Evolutionary conservation across 2,113 vertebrate genomes (phyloP).

Genomic region (Forbesichthys papilliferus): DNA sequence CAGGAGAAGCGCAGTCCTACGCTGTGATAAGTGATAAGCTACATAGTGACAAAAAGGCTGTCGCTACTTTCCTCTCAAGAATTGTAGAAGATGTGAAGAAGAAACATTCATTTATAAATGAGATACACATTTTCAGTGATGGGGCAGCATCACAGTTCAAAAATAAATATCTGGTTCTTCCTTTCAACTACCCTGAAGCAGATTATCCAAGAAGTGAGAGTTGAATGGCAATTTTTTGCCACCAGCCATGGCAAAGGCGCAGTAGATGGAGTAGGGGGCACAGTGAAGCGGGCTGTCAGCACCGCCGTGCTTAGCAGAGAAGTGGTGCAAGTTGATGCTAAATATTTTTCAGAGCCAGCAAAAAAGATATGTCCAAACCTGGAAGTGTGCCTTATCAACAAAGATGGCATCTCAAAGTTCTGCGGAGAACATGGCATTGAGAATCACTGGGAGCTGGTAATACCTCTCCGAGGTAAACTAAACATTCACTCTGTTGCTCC

Average conservation of each 20-base stretch:
- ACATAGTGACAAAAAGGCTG: slow-evolving; percentile 13
- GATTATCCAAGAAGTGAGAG: neutral
- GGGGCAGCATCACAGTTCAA: slow-evolving; percentile 9
- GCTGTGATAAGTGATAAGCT: slow-evolving; percentile 8
- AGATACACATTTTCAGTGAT: slow-evolving; percentile 12
- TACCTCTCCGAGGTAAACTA: slow-evolving; percentile 1
- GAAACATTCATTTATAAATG: neutral
- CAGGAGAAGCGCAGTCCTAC: neutral
- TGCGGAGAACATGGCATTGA: slow-evolving; percentile 1
- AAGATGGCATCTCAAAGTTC: neutral
- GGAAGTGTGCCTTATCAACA: neutral
- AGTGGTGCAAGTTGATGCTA: neutral
- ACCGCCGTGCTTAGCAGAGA: neutral
- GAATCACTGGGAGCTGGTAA: neutral
- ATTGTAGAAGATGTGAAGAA: neutral
- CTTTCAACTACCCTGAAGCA: neutral
- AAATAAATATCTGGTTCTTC: slow-evolving; percentile 5
- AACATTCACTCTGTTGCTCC: neutral
- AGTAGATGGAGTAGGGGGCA: slow-evolving; percentile 1
- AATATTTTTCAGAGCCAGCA: neutral
- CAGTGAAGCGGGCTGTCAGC: neutral
- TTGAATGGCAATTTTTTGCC: slow-evolving; percentile 10
- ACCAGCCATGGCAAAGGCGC: slow-evolving; percentile 16
- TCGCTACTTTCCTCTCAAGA: slow-evolving; percentile 3
- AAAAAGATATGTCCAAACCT: neutral